Percentiles rank a stretch among this genome's conserved stretches.
These are phyloP conservation scores for Daktulosphaira vitifoliae DNA, from an alignment of 1,140 invertebrate species.

Conservation along the genomic window DNA sequence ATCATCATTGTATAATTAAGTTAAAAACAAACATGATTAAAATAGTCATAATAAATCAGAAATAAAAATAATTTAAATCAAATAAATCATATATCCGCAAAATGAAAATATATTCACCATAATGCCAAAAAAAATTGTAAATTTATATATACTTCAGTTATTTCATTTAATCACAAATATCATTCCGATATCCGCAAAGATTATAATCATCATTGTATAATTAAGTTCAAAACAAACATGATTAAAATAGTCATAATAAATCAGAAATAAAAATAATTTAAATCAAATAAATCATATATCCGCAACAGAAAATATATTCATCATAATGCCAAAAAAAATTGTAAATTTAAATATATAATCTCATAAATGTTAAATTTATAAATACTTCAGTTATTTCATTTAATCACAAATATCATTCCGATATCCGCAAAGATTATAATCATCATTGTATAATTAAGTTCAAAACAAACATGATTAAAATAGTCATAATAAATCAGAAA, in stretches of 20 bases:
- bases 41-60: not conserved
- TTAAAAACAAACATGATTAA: not conserved
- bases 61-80: not conserved
- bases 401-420: constrained; percentile 22
- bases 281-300: not conserved
- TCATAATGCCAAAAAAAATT: not conserved
- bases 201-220: constrained; percentile 1
- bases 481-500: no score
- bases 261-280: not conserved
- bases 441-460: constrained; percentile 20
- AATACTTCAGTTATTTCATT: not conserved
- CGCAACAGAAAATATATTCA: not conserved
- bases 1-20: not conserved
- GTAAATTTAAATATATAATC: no score
- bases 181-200: constrained; percentile 1
- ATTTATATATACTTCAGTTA: no score
- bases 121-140: no score
- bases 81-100: not conserved
- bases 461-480: no score
- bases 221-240: not conserved
- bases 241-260: not conserved
- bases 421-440: constrained; percentile 25
- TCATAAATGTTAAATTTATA: not conserved
- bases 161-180: not conserved
- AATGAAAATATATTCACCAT: not conserved